Base-by-base conservation (phyloP, 2,888 invertebrate genomes). In the Heliconius aoede region DNA sequence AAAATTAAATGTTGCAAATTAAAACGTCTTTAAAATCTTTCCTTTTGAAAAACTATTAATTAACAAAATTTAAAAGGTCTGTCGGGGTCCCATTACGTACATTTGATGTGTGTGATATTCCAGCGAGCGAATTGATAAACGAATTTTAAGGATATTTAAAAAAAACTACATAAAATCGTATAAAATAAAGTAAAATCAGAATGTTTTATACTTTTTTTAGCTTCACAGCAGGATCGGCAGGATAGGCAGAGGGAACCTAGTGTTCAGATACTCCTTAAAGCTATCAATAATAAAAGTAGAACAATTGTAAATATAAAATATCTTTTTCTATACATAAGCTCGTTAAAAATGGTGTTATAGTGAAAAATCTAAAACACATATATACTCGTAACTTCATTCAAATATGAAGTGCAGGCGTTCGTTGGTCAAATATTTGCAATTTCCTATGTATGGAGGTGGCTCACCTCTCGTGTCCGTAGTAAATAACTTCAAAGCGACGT, bases 81-180 rank as follows among this genome's bases (percentile, higher is more conserved):
- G 32, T 36, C 32, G 11, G 32, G 32, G 32, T 24, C 8, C 9
- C 18, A 46, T 28, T 21, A 26, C 28, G 51, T 11, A 68, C 1
- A 68, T n/a, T 68, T 26, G 51, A n/a, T 30, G 28, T n/a, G 30
- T 68, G 21, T 21, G 68, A 51, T 51, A 51, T 68, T 68, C 51
- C 51, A 11, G 51, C 28, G 51, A 68, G 15, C 30, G 51, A 13
- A 13, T 68, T 18, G 21, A 51, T 28, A 68, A 51, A 51, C 13
- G 28, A 24, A n/a, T n/a, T 68, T 13, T 68, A 26, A 13, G 51
- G n/a, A n/a, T 46, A 28, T 68, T 46, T 28, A 13, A 36, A 24
- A 65, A 65, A 65, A 46, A 46, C 8, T 4, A 15, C 2, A 11
- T 51, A 13, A 28, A 51, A 21, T 21, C 26, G 30, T 51, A 28